Percentiles rank a stretch among this genome's conserved stretches.
Conservation (phyloP, 2,113 vertebrate species). For the Herpetotheres cachinnans region DNA sequence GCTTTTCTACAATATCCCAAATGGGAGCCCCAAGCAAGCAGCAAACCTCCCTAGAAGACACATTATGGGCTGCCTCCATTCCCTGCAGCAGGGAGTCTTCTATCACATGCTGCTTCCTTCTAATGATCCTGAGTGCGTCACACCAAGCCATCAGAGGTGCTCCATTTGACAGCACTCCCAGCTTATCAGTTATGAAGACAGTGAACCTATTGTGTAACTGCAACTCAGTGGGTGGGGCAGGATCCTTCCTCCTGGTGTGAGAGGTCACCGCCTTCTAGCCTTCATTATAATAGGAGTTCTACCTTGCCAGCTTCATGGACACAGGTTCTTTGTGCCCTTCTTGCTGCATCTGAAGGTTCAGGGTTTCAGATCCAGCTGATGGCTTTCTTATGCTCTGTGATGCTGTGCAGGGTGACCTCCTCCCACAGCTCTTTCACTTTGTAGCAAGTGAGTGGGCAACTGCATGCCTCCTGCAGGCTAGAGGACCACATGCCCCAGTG, state of each 20-base stretch:
- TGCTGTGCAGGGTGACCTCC: not conserved
- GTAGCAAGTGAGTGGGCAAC: not conserved
- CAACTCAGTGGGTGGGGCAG: not conserved
- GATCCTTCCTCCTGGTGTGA: not conserved
- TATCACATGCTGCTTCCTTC: not conserved
- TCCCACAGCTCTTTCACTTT: not conserved
- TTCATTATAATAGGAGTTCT: not conserved
- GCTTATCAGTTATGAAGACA: not conserved
- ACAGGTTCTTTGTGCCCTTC: not conserved
- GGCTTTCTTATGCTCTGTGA: not conserved
- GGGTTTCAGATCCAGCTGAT: not conserved
- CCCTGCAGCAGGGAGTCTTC: not conserved
- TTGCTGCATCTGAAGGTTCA: not conserved
- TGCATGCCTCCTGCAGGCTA: not conserved
- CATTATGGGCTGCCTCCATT: not conserved
- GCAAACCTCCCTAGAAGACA: not conserved
- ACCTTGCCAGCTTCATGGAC: not conserved
- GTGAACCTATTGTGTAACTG: not conserved
- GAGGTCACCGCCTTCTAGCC: not conserved
- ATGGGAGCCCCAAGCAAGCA: not conserved
- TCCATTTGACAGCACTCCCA: not conserved
- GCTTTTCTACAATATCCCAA: not conserved
- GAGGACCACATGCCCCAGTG: not conserved
- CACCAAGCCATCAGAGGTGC: not conserved
- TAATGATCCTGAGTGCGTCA: not conserved